Evolutionary conservation across 2,888 invertebrate species (phyloP).

Genomic region (Stenolophus ochropezus): DNA sequence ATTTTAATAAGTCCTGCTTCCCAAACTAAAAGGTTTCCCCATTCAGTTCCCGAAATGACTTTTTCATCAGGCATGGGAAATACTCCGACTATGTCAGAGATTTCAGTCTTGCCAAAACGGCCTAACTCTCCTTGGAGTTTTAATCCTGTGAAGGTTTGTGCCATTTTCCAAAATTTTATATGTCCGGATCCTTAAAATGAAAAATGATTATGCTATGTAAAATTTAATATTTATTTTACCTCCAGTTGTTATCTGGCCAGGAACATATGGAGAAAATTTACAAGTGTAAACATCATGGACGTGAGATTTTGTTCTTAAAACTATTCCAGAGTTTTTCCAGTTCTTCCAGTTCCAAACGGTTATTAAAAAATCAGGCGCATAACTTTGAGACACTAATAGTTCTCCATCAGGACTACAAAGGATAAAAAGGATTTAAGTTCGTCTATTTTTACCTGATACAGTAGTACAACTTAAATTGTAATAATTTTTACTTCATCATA

Average conservation of each 20-base stretch:
- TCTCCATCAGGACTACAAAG: conserved; percentile 87
- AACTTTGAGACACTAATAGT: conserved; percentile 87
- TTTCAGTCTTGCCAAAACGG: conserved; percentile 93
- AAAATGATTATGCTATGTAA: too few relatives aligned
- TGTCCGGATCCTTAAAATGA: conserved; percentile 79
- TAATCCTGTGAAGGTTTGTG: conserved; percentile 90
- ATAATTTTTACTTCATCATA: too few relatives aligned
- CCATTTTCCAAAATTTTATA: conserved; percentile 96
- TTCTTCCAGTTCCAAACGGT: conserved; percentile 93
- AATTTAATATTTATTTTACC: too few relatives aligned
- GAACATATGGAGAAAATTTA: conserved; percentile 87
- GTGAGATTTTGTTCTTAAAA: conserved; percentile 88
- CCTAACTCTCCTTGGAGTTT: conserved; percentile 93
- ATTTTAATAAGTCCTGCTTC: conserved; percentile 91
- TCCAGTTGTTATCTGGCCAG: conserved; percentile 86
- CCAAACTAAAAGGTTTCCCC: conserved; percentile 96
- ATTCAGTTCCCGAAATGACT: conserved; percentile 78
- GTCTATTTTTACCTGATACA: too few relatives aligned
- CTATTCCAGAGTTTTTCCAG: conserved; percentile 76
- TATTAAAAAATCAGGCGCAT: conserved; percentile 89
- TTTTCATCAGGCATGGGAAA: conserved; percentile 93
- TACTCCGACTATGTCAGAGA: conserved; percentile 90
- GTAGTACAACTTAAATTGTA: too few relatives aligned
- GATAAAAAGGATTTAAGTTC: too few relatives aligned
- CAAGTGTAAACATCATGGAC: conserved; percentile 87